Conservation (phyloP, 1,140 invertebrate species). For the Aphidius ervi region DNA sequence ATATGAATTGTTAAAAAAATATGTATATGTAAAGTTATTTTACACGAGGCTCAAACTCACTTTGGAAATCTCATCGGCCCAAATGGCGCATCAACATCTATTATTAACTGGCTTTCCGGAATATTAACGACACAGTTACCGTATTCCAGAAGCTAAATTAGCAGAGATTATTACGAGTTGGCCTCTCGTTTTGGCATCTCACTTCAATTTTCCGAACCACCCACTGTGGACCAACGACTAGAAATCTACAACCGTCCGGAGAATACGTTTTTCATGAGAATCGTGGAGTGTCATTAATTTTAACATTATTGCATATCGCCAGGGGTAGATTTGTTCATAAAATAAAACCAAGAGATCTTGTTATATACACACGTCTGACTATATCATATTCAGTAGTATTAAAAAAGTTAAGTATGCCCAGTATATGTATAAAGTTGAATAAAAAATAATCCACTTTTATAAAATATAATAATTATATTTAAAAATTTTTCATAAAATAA, state of each 20-base stretch:
- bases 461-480: too few relatives aligned
- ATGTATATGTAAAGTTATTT: too few relatives aligned
- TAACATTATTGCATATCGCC: slow-evolving; percentile 43
- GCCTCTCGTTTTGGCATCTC: slow-evolving; percentile 32
- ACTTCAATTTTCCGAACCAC: slow-evolving; percentile 14
- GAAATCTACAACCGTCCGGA: slow-evolving; percentile 19
- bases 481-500: too few relatives aligned
- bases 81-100: slow-evolving; percentile 55
- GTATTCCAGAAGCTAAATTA: slow-evolving; percentile 54
- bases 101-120: slow-evolving; percentile 45
- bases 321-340: too few relatives aligned
- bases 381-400: too few relatives aligned
- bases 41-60: slow-evolving; percentile 37
- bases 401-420: too few relatives aligned
- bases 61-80: slow-evolving; percentile 52
- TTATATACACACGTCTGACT: too few relatives aligned
- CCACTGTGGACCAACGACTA: slow-evolving; percentile 4
- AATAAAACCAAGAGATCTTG: too few relatives aligned
- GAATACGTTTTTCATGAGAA: slow-evolving; percentile 33
- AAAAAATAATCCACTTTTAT: too few relatives aligned
- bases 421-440: too few relatives aligned
- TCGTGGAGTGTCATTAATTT: slow-evolving; percentile 35
- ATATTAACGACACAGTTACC: slow-evolving; percentile 54
- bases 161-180: slow-evolving; percentile 52
- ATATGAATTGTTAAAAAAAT: too few relatives aligned